A percentile compares a stretch with the other conserved stretches of the same genome.
Conservation (phyloP, 1,140 invertebrate species). For the Archegozetes longisetosus region DNA sequence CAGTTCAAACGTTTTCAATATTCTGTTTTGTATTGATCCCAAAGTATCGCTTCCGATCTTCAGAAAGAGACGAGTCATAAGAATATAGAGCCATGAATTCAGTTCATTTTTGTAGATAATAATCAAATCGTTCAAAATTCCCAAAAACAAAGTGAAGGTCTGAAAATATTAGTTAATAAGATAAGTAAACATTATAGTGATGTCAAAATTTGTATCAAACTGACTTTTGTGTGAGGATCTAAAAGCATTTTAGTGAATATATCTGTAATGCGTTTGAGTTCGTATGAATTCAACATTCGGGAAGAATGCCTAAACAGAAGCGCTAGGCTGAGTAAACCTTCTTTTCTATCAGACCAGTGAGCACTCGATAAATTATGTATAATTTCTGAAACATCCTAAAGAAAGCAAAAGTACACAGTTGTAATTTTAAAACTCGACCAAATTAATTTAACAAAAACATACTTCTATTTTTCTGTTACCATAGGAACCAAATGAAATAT, state of each 20-base stretch:
- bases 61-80: conserved; percentile 57
- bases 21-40: conserved; percentile 72
- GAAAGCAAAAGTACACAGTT: too few relatives aligned
- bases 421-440: too few relatives aligned
- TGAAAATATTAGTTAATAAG: conserved; percentile 21
- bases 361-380: conserved; percentile 67
- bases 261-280: conserved; percentile 65
- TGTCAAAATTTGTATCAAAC: not conserved
- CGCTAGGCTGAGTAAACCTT: conserved; percentile 66
- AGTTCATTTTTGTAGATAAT: conserved; percentile 67
- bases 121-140: conserved; percentile 75
- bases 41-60: conserved; percentile 79
- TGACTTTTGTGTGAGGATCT: conserved; percentile 82
- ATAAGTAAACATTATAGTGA: not conserved
- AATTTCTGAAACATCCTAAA: conserved; percentile 77
- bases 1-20: conserved; percentile 66
- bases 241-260: conserved; percentile 91
- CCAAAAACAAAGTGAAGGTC: conserved; percentile 80
- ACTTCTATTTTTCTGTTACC: conserved; percentile 31
- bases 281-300: conserved; percentile 45
- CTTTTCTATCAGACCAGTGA: conserved; percentile 79
- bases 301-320: conserved; percentile 49
- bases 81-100: conserved; percentile 74
- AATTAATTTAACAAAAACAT: too few relatives aligned
- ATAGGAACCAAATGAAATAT: conserved; percentile 8